phyloP scores from a whole-genome alignment of 2,113 vertebrate genomes.

The Gymnocephalus cernua region DNA sequence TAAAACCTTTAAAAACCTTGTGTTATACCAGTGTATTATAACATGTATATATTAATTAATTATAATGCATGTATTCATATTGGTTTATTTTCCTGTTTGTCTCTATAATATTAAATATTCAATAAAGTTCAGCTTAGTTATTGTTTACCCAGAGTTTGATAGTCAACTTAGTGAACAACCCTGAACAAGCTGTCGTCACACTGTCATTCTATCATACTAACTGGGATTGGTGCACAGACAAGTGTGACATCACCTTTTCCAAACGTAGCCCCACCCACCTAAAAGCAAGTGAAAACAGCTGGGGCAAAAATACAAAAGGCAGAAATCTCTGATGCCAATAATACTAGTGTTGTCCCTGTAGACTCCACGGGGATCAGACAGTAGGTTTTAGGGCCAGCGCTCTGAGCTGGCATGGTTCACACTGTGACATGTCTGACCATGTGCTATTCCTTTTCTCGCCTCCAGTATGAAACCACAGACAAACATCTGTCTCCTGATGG shows the following conservation, averaged over 20 bases:
- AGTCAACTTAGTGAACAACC: neutral
- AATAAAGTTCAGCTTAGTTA: neutral
- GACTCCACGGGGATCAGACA: neutral
- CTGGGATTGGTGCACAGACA: neutral
- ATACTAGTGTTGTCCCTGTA: neutral
- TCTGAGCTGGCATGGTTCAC: neutral
- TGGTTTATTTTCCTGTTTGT: neutral
- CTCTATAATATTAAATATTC: neutral
- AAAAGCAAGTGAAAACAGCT: neutral
- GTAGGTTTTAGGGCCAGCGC: neutral
- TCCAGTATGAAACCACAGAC: constrained; percentile 97
- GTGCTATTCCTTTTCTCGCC: neutral
- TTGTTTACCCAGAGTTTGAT: neutral
- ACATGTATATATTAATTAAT: no score
- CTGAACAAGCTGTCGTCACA: neutral
- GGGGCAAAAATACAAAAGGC: neutral
- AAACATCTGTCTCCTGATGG: constrained; percentile 95
- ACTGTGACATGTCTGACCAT: neutral
- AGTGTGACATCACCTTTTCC: neutral
- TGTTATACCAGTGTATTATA: neutral
- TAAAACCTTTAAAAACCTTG: neutral
- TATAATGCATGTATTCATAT: no score
- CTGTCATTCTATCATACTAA: neutral
- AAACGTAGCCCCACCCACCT: no score
- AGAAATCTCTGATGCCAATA: neutral